Evolutionary conservation across 1,140 invertebrate species (phyloP), one percentile per base, ranked within the genome.

Genomic region (Rhyzopertha dominica): DNA sequence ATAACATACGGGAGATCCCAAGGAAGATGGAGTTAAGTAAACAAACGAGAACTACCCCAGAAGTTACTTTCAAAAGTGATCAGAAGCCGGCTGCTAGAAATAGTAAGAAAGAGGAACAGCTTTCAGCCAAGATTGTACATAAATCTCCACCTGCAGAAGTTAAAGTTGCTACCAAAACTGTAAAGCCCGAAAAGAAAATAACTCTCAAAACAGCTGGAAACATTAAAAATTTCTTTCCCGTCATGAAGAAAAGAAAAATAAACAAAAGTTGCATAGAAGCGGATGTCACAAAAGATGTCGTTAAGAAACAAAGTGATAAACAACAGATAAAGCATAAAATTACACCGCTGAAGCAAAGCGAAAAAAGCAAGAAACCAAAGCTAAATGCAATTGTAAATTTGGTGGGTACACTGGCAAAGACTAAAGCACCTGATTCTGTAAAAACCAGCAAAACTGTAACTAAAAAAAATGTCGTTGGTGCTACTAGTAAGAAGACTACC

Each of bases 221-320:
- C 24, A 50, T 61, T 5, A 61, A 61, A 38, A 49, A 31, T 14
- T 61, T 58, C 37, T 61, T 61, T 41, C 54, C 56, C 2, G 47
- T 61, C 3, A 56, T 51, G 19, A 54, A 56, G 25, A 30, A 42
- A 13, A 55, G 47, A 36, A 51, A 45, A 16, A 31, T 30, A n/a
- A n/a, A n/a, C n/a, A n/a, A n/a, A n/a, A n/a, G n/a, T n/a, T n/a
- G n/a, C n/a, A n/a, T n/a, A n/a, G n/a, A n/a, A n/a, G n/a, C n/a
- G n/a, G n/a, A n/a, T n/a, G n/a, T n/a, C n/a, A n/a, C n/a, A n/a
- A n/a, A n/a, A n/a, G n/a, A n/a, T n/a, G n/a, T n/a, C n/a, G n/a
- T n/a, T n/a, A n/a, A n/a, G n/a, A n/a, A n/a, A n/a, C n/a, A n/a
- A n/a, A n/a, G n/a, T n/a, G n/a, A n/a, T n/a, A n/a, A n/a, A n/a